A percentile compares a stretch with the other conserved stretches of the same genome.
Conservation (phyloP, 2,888 invertebrate species). For the Lacanobia oleracea region DNA sequence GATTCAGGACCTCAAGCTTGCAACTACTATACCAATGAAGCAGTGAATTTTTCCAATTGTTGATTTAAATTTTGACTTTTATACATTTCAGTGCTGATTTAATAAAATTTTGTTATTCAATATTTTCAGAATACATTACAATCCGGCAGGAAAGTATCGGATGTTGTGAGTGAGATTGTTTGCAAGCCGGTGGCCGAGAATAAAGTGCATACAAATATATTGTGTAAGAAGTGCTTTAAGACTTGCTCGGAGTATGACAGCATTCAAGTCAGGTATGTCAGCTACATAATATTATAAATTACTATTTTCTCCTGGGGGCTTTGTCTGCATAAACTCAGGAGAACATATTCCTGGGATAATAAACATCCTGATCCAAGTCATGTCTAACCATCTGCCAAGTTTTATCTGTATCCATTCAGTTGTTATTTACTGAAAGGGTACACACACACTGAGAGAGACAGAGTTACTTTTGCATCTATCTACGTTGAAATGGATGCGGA, state of each 20-base stretch:
- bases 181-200: conserved; percentile 85
- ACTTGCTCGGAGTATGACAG: conserved; percentile 92
- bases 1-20: no score
- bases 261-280: conserved; percentile 85
- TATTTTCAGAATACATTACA: conserved; percentile 73
- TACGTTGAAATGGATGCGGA: no score
- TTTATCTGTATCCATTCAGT: no score
- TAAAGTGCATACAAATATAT: conserved; percentile 87
- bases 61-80: neutral
- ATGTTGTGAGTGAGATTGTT: conserved; percentile 78
- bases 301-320: no score
- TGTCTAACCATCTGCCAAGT: no score
- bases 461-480: no score
- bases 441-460: no score
- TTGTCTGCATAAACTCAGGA: no score
- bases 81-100: neutral
- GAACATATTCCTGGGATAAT: no score
- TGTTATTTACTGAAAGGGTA: no score
- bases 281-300: neutral
- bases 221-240: conserved; percentile 93
- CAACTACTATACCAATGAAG: no score
- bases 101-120: neutral
- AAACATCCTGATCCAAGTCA: no score
- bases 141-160: conserved; percentile 74
- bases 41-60: neutral